phyloP scores from a whole-genome alignment of 2,797 vertebrate genomes.

The Lycodopsis pacificus region DNA sequence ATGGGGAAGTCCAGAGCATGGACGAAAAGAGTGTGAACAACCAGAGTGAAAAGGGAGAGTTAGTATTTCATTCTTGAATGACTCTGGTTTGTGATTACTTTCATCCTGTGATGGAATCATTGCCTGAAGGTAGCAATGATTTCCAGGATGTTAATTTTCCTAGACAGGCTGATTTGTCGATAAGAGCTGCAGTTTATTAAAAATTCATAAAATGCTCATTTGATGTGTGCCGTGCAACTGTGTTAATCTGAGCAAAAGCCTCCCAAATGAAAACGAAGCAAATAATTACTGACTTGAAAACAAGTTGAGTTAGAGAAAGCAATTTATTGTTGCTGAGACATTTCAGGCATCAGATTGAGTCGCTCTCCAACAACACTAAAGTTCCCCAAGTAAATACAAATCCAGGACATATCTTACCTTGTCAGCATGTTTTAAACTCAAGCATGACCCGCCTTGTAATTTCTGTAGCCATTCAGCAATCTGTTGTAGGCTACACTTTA shows the following conservation, averaged over 20 bases:
- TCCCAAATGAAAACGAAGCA: slow-evolving; percentile 14
- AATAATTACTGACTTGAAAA: slow-evolving; percentile 19
- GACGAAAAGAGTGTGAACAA: slow-evolving; percentile 22
- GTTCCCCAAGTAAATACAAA: not conserved
- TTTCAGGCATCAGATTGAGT: slow-evolving; percentile 1
- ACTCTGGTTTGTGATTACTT: slow-evolving; percentile 38
- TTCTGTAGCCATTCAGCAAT: not conserved
- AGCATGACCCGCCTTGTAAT: not conserved
- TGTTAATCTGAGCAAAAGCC: slow-evolving; percentile 6
- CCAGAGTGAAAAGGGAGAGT: slow-evolving; percentile 9
- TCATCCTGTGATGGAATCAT: slow-evolving; percentile 71
- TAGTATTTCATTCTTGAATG: slow-evolving; percentile 12
- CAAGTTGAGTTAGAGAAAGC: slow-evolving; percentile 2
- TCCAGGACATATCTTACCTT: not conserved
- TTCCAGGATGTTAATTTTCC: slow-evolving; percentile 54
- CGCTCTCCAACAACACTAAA: not conserved
- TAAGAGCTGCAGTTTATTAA: slow-evolving; percentile 37
- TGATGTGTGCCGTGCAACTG: slow-evolving; percentile 10
- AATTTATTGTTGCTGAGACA: slow-evolving; percentile 1
- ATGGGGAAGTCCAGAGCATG: slow-evolving; percentile 28
- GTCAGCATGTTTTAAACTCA: not conserved
- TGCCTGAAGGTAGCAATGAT: slow-evolving; percentile 59
- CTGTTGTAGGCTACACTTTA: too few species aligned
- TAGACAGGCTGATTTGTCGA: slow-evolving; percentile 37
- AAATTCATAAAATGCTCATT: slow-evolving; percentile 30